Evolutionary conservation across 2,888 invertebrate genomes (phyloP), one percentile per base, ranked within the genome.

Genomic region (Rhagium mordax): DNA sequence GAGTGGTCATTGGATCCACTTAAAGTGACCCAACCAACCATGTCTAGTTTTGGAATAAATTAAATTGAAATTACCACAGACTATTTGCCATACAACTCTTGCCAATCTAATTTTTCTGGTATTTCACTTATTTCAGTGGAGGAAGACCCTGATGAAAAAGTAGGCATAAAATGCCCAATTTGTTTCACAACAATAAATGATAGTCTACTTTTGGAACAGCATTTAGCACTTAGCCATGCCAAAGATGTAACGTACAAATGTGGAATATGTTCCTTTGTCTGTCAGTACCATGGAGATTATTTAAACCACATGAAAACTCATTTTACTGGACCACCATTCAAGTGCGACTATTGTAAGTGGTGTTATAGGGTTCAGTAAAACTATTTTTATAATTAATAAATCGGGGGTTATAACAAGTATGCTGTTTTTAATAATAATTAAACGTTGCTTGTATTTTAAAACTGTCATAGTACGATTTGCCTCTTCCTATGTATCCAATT

Each of bases 281-380:
- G 91, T 79, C 90, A 90, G 77, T 92, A 91, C 88, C 92, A 91
- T 81, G 89, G 91, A 33, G 90, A 90, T 79, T 92, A 91, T 85
- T 89, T 91, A 77, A 88, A 88, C 74, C 93, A 93, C 81, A 91
- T 92, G 90, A 90, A 90, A 80, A 88, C 87, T 21, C 90, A 90
- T 85, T 91, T 91, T 82, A 86, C 88, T 60, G 92, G 92, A 16
- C 91, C 92, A n/a, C 92, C 92, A n/a, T 92, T 89, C 83, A 88
- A 88, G 78, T 93, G 93, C 85, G 91, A 92, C 79, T 88, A 87
- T 67, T 93, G 93, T 89, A 84, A 86, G 85, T 81, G 24, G 24
- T 24, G 24, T 24, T 24, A 24, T n/a, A n/a, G n/a, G n/a, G n/a
- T n/a, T n/a, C n/a, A n/a, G n/a, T n/a, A n/a, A n/a, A n/a, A n/a